Evolutionary conservation across 2,797 vertebrate genomes (phyloP).

Genomic region (Phrynocephalus forsythii): DNA sequence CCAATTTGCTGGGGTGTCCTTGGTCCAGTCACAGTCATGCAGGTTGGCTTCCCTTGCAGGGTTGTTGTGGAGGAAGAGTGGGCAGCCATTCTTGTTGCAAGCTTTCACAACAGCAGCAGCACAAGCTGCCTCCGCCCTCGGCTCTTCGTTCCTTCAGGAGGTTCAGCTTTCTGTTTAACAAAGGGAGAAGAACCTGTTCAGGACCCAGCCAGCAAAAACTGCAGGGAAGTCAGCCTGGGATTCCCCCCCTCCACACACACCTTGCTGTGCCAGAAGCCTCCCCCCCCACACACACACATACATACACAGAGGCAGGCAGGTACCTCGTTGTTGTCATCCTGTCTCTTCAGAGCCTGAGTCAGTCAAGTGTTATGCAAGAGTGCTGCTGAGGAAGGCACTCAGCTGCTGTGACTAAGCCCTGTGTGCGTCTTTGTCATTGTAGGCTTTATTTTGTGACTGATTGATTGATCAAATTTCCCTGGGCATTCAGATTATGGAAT

Average conservation of each 20-base stretch:
- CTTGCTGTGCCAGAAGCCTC: neutral
- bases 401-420: neutral
- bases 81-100: neutral
- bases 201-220: neutral
- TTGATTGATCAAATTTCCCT: neutral
- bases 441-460: neutral
- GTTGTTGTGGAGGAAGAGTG: neutral
- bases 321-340: no score
- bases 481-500: neutral
- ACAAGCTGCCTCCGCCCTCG: no score
- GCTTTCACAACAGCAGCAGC: neutral
- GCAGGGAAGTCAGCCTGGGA: conserved; percentile 5
- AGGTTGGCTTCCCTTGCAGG: neutral
- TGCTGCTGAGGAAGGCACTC: neutral
- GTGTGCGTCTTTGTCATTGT: neutral
- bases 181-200: no score
- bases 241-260: neutral
- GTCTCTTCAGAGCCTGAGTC: conserved; percentile 7
- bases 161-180: neutral
- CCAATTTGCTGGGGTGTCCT: neutral
- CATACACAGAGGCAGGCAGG: neutral
- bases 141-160: no score
- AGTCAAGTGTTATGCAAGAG: neutral
- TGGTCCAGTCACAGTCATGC: neutral
- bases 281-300: no score